Percentiles rank a stretch among this genome's conserved stretches.
phyloP scores from a whole-genome alignment of 1,140 invertebrate genomes.

The Octopus bimaculoides region DNA sequence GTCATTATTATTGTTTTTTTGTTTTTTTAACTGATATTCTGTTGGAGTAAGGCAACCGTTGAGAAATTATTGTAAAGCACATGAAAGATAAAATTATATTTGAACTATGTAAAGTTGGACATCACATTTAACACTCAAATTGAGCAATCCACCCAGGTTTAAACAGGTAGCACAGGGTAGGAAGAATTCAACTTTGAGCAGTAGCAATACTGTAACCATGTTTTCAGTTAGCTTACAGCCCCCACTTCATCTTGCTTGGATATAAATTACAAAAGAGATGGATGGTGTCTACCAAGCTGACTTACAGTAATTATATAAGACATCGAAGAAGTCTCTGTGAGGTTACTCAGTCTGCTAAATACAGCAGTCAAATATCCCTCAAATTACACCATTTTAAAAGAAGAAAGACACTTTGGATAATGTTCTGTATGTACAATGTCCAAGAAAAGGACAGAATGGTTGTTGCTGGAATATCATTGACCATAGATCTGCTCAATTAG shows the following conservation, averaged over 20 bases:
- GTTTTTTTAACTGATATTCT: neutral
- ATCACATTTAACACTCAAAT: neutral
- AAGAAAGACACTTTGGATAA: too few species aligned
- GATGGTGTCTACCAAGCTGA: neutral
- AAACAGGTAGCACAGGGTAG: neutral
- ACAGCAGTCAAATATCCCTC: neutral
- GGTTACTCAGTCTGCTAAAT: neutral
- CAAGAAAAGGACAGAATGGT: too few species aligned
- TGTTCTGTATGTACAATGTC: too few species aligned
- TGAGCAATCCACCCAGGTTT: neutral
- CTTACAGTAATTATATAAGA: neutral
- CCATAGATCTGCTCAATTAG: too few species aligned
- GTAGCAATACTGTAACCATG: neutral
- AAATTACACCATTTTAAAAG: too few species aligned
- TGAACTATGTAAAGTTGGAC: neutral
- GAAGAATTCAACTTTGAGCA: neutral
- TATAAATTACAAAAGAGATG: neutral
- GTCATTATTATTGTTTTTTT: neutral
- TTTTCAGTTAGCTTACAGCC: too few species aligned
- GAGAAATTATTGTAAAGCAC: neutral
- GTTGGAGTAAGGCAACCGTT: neutral
- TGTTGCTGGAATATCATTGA: too few species aligned
- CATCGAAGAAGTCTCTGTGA: neutral
- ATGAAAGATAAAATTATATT: neutral
- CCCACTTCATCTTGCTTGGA: neutral